phyloP scores from a whole-genome alignment of 1,140 invertebrate genomes.

The Diplogasteroides magnus region DNA sequence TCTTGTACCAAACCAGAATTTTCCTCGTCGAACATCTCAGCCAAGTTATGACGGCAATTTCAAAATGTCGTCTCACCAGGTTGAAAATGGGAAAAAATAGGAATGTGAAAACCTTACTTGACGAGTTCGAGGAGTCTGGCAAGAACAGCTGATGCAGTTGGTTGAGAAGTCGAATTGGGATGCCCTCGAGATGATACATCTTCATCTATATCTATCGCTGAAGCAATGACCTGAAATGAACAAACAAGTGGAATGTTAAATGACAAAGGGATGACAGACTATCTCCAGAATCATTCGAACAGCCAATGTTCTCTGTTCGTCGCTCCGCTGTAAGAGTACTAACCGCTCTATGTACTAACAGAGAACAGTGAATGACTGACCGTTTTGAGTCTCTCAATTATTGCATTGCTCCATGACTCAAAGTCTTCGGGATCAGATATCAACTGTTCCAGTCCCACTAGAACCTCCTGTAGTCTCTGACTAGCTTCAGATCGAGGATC shows the following conservation, averaged over 20 bases:
- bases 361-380: too few species aligned
- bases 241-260: too few species aligned
- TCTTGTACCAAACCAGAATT: too few species aligned
- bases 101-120: background rate
- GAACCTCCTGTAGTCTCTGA: background rate
- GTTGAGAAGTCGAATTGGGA: background rate
- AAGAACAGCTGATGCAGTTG: background rate
- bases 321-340: background rate
- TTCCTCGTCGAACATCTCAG: too few species aligned
- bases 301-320: background rate
- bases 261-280: background rate
- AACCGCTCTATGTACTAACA: too few species aligned
- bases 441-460: background rate
- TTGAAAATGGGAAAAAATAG: background rate
- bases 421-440: background rate
- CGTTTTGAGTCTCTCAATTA: too few species aligned
- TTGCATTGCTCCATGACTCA: background rate
- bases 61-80: too few species aligned
- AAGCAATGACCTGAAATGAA: too few species aligned
- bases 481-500: background rate
- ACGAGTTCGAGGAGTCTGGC: background rate
- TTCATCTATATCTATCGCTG: too few species aligned
- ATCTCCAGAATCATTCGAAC: background rate
- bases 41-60: too few species aligned
- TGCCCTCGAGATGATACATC: too few species aligned